phyloP scores from a whole-genome alignment of 2,113 vertebrate genomes.

The Nipponia nippon region DNA sequence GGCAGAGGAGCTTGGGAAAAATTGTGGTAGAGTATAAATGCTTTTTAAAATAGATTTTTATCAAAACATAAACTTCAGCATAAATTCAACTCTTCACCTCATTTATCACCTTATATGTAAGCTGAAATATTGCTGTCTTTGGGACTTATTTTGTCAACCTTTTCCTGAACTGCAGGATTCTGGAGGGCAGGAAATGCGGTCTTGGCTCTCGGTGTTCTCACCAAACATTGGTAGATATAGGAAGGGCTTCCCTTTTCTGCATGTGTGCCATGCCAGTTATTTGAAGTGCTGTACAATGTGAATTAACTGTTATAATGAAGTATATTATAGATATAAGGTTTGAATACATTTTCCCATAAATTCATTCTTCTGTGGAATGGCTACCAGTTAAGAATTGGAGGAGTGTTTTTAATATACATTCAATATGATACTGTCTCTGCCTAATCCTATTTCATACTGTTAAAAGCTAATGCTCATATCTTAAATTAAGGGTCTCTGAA shows the following conservation, averaged over 20 bases:
- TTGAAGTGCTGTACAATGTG: not conserved
- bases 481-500: not conserved
- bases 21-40: not conserved
- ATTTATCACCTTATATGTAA: constrained; percentile 15
- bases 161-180: not conserved
- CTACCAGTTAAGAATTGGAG: not conserved
- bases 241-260: not conserved
- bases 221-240: not conserved
- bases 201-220: not conserved
- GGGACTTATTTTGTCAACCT: constrained; percentile 8
- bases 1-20: constrained; percentile 64
- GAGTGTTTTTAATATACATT: not conserved
- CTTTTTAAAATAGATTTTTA: constrained; percentile 51
- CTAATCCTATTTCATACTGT: not conserved
- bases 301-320: not conserved
- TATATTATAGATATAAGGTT: not conserved
- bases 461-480: not conserved
- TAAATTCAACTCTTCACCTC: constrained; percentile 15
- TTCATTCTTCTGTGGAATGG: not conserved
- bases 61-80: constrained; percentile 48
- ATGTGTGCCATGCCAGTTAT: not conserved
- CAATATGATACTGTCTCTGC: not conserved
- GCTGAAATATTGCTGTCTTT: constrained; percentile 10
- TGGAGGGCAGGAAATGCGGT: not conserved
- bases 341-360: not conserved